Conservation (phyloP, 2,888 invertebrate genomes). For the Gisinianus flammeolus region DNA sequence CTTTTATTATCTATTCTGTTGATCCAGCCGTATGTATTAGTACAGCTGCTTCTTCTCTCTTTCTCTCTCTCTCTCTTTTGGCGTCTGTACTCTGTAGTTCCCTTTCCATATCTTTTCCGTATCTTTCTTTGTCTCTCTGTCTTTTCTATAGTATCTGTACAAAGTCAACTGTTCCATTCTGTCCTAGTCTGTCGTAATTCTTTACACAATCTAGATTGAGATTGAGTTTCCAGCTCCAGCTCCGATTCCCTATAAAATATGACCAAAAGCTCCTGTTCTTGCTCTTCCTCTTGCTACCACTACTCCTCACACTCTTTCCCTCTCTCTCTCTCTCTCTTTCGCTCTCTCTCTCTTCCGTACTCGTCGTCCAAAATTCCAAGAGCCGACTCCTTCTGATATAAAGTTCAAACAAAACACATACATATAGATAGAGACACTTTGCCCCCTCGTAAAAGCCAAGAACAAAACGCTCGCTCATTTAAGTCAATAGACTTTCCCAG, state of each 20-base stretch:
- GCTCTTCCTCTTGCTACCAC: no score
- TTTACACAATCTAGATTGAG: slow-evolving; percentile 9
- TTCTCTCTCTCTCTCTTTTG: not conserved
- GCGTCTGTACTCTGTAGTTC: not conserved
- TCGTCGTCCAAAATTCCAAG: no score
- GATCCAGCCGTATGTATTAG: not conserved
- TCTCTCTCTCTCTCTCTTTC: no score
- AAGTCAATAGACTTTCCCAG: no score
- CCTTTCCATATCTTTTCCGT: not conserved
- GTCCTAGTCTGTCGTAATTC: not conserved
- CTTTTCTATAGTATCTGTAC: not conserved
- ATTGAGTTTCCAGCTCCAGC: not conserved
- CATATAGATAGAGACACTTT: no score
- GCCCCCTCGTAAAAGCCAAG: no score
- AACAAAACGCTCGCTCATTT: no score
- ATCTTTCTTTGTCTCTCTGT: not conserved
- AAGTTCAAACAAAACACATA: no score
- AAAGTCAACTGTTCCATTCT: not conserved
- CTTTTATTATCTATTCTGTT: slow-evolving; percentile 15
- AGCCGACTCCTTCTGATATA: no score
- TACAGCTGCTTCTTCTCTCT: not conserved
- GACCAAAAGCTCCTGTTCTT: not conserved
- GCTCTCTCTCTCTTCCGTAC: no score
- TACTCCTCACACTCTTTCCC: no score
- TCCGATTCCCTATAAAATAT: not conserved